Base-by-base conservation (phyloP, 2,113 vertebrate genomes). In the Mandrillus leucophaeus region DNA sequence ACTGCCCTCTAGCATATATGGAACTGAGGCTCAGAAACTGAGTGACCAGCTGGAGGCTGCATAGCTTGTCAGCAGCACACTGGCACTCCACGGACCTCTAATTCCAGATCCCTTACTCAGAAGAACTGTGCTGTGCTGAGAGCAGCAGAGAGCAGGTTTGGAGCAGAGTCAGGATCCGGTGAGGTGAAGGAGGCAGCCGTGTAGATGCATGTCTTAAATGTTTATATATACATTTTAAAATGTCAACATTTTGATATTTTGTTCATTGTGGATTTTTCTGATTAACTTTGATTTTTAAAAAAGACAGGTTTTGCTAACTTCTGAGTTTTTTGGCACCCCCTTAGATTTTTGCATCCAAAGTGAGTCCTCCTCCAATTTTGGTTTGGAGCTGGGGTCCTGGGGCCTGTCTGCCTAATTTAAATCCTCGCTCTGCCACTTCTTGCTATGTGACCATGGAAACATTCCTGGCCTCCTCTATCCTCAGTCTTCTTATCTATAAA, bases 181-280 rank as follows among this genome's bases (percentile, higher is more conserved):
- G 4, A 4, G 25, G 22, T 2, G 6, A 32, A 52, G 8, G 16
- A 57, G 35, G 22, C 6, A 38, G 43, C 73, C 0, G 1, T 50
- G 22, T 11, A 18, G 35, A 17, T 2, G 3, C 13, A 38, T 1
- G 8, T 48, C 30, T 43, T 93, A n/a, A 20, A 38, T 32, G 11
- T n/a, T 55, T 59, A 30, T 64, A 30, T 32, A 13, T 5, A 4
- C 52, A 92, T 73, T 79, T 32, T 57, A 16, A 64, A 83, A 17
- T 23, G 32, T 23, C 61, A 64, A 64, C 7, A n/a, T 12, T 52
- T 87, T 68, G 40, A 12, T 32, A 87, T 52, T 78, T 68, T 50
- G 30, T 32, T 81, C 66, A 86, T 80, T 7, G 10, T 61, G n/a
- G 72, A 57, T 61, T 89, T 86, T 32, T 52, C 4, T 1, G 6